phyloP scores from a whole-genome alignment of 2,888 invertebrate species.

The Cerceris ruficornis region DNA sequence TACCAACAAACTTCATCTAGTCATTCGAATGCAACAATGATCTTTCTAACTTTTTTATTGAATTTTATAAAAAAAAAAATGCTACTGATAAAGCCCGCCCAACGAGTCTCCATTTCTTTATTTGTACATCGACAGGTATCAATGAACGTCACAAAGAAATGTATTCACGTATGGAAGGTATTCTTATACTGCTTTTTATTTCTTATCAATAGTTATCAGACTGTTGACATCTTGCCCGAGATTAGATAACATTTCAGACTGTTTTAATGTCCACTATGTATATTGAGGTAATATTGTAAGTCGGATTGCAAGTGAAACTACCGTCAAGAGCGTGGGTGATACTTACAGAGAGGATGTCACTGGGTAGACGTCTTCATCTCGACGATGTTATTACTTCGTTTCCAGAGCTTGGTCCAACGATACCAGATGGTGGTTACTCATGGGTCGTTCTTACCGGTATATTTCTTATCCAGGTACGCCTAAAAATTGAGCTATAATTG shows the following conservation, averaged over 20 bases:
- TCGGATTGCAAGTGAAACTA: slow-evolving; percentile 8
- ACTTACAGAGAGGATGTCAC: slow-evolving; percentile 62
- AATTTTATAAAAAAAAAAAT: no score
- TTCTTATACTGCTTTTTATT: slow-evolving; percentile 17
- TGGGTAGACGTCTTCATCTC: slow-evolving; percentile 75
- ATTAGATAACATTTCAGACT: slow-evolving; percentile 69
- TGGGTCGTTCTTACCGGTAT: slow-evolving; percentile 86
- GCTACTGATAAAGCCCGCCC: no score
- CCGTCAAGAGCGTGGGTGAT: background rate
- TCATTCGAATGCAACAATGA: background rate
- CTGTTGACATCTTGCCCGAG: slow-evolving; percentile 64
- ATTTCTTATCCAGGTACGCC: slow-evolving; percentile 84
- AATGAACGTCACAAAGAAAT: background rate
- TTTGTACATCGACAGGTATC: background rate
- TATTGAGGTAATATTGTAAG: slow-evolving; percentile 2
- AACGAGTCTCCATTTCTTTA: background rate
- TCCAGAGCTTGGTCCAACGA: slow-evolving; percentile 86
- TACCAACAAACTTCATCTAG: no score
- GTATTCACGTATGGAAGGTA: background rate
- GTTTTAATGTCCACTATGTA: slow-evolving; percentile 14
- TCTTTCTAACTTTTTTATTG: background rate
- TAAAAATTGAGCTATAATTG: background rate
- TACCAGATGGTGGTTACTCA: slow-evolving; percentile 87
- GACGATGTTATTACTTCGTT: slow-evolving; percentile 86
- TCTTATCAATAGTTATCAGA: slow-evolving; percentile 68